These are phyloP conservation scores for Protaetia brevitarsis DNA, from an alignment of 1,140 invertebrate genomes.

Conservation along the genomic window DNA sequence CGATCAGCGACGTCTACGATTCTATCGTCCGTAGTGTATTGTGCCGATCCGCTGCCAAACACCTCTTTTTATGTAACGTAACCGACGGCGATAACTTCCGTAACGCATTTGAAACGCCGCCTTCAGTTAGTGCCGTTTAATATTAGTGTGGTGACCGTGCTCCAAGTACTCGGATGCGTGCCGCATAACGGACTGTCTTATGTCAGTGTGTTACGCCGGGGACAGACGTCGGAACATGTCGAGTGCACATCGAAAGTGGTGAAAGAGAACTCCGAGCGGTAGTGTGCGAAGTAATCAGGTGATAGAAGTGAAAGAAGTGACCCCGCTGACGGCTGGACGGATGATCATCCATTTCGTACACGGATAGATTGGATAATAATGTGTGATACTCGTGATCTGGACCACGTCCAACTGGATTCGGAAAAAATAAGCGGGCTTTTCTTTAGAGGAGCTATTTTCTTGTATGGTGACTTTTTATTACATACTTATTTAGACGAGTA, in stretches of 20 bases:
- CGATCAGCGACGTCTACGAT: too few species aligned
- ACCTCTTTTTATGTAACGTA: background rate
- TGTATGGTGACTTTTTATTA: background rate
- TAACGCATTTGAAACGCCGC: background rate
- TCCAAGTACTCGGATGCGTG: too few species aligned
- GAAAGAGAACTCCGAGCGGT: background rate
- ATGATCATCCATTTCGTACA: background rate
- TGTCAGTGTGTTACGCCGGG: background rate
- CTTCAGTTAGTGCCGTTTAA: background rate
- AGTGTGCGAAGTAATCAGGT: conserved; percentile 2
- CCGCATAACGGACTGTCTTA: background rate
- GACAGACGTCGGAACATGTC: background rate
- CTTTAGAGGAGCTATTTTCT: background rate
- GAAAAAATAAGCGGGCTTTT: background rate
- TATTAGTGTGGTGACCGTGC: background rate
- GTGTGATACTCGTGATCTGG: background rate
- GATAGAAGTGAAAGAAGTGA: conserved; percentile 16
- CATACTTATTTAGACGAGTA: background rate
- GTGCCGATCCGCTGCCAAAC: conserved; percentile 12
- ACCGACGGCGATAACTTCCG: conserved; percentile 14
- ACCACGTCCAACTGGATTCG: background rate
- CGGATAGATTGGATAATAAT: background rate
- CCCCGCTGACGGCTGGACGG: background rate
- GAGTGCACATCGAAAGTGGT: background rate
- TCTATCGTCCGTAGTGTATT: too few species aligned